Conservation (phyloP, 2,888 invertebrate genomes). For the Abscondita cerata region DNA sequence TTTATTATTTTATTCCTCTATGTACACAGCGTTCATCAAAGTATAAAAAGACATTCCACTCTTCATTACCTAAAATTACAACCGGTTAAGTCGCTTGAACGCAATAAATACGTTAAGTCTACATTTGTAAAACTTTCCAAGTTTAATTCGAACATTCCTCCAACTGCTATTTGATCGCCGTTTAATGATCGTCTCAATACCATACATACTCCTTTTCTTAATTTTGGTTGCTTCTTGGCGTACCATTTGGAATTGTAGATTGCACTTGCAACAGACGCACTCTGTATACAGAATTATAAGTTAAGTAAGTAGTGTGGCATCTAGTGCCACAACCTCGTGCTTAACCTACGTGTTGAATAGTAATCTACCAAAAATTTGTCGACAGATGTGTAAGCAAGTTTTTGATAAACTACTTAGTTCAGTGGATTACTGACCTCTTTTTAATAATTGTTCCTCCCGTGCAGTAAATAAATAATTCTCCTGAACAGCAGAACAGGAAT, state of each 20-base stretch:
- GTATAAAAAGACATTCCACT: conserved; percentile 26
- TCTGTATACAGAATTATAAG: conserved; percentile 13
- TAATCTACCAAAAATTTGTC: too few relatives aligned
- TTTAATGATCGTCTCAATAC: conserved; percentile 23
- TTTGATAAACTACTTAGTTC: too few relatives aligned
- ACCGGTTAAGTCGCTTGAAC: not conserved
- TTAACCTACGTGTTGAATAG: too few relatives aligned
- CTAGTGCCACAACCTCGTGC: too few relatives aligned
- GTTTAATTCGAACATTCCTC: conserved; percentile 28
- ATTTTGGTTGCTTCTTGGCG: conserved; percentile 19
- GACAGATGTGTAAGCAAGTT: too few relatives aligned
- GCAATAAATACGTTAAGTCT: not conserved
- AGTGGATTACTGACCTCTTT: not conserved
- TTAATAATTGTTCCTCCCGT: conserved; percentile 19
- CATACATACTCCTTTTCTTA: conserved; percentile 21
- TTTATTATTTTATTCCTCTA: conserved; percentile 1
- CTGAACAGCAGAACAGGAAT: conserved; percentile 20
- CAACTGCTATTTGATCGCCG: conserved; percentile 24
- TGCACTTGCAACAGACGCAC: conserved; percentile 14
- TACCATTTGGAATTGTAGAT: conserved; percentile 30
- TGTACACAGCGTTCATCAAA: conserved; percentile 32
- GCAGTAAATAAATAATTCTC: conserved; percentile 31
- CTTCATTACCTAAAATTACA: conserved; percentile 26
- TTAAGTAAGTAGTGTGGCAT: too few relatives aligned
- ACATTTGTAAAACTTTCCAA: conserved; percentile 28